A percentile compares a stretch with the other conserved stretches of the same genome.
phyloP scores from a whole-genome alignment of 2,113 vertebrate genomes.

The Platichthys stellatus region DNA sequence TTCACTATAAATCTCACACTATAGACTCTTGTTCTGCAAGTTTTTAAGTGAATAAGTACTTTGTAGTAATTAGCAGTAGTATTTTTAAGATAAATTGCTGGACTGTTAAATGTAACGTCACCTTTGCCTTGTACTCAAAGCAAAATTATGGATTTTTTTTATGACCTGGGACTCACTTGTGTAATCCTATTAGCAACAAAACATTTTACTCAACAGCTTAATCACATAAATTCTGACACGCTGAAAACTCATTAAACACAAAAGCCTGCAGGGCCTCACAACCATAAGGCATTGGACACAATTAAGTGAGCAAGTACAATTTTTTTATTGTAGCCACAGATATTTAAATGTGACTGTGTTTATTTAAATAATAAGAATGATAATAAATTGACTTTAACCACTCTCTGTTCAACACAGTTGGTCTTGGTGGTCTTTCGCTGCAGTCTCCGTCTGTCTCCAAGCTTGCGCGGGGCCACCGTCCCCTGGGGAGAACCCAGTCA shows the following conservation, averaged over 20 bases:
- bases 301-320: not conserved
- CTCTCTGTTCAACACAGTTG: constrained; percentile 76
- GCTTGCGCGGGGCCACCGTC: constrained; percentile 93
- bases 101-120: not conserved
- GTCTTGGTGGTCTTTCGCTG: constrained; percentile 88
- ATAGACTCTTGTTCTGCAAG: not conserved
- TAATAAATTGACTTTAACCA: not conserved
- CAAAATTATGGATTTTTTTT: not conserved
- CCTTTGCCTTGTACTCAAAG: not conserved
- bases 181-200: not conserved
- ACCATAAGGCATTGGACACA: not conserved
- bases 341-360: not conserved
- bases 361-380: not conserved
- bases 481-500: constrained; percentile 95
- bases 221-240: not conserved
- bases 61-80: not conserved
- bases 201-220: not conserved
- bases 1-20: not conserved
- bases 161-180: not conserved
- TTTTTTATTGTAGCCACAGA: not conserved
- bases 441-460: constrained; percentile 93
- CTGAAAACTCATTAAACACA: not conserved
- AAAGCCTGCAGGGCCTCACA: not conserved
- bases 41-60: not conserved
- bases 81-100: not conserved